Evolutionary conservation across 2,888 invertebrate species (phyloP), one percentile per base, ranked within the genome.

Genomic region (Brachylomia viminalis): DNA sequence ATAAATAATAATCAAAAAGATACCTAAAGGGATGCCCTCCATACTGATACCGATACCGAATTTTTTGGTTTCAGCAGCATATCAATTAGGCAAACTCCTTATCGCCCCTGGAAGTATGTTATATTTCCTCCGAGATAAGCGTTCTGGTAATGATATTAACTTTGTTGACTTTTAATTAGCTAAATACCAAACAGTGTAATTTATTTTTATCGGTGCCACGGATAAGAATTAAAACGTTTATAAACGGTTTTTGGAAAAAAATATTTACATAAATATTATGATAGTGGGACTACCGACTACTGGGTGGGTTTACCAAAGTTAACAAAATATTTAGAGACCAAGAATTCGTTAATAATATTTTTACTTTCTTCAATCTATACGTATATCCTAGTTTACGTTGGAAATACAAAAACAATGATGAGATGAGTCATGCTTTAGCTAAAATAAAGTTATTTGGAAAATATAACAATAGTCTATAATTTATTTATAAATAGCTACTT

Each of bases 121-220:
- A 86, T 87, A 87, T 85, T 89, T 89, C 89, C 90, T 87, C 82
- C 27, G 65, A 79, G 90, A 89, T 89, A 89, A 89, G 66, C 42
- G 56, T 83, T 80, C 79, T 82, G 70, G 75, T 68, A 87, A 68
- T 82, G 79, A 86, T 84, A 86, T 84, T 73, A 81, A 85, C 84
- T 68, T 83, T 85, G 85, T 87, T 82, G 77, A 82, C 75, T 77
- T 77, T 86, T 88, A 88, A 86, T 88, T 86, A 86, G 78, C 85
- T 66, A 83, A 83, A 85, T 82, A 77, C 61, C 75, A 42, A 83
- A 75, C 72, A 80, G 52, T 74, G 65, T 80, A n/a, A 75, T 80
- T 80, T 78, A 73, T 77, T 78, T 77, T 85, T 88, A 85, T 85
- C 82, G 76, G 33, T 59, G 27, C 13, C n/a, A 30, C 30, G 75